Percentiles rank a stretch among this genome's conserved stretches.
These are phyloP conservation scores for Pseudococcus viburni DNA, from an alignment of 2,888 invertebrate species.

Conservation along the genomic window DNA sequence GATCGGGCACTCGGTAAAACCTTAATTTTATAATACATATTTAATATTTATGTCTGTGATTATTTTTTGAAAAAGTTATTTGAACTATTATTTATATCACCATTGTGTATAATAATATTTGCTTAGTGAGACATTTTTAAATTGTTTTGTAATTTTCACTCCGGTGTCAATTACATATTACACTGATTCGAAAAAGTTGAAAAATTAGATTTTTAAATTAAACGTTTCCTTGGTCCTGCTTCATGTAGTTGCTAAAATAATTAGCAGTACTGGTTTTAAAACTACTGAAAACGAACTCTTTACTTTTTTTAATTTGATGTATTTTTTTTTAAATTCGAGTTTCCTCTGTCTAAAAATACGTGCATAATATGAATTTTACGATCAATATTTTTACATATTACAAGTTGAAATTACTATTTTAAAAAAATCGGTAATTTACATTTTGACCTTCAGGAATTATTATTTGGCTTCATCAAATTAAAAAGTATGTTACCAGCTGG, in stretches of 20 bases:
- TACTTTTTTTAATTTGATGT: too few relatives aligned
- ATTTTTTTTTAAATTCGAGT: not conserved
- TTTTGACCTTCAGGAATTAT: not conserved
- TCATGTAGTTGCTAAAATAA: not conserved
- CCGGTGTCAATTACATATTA: too few relatives aligned
- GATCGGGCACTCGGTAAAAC: too few relatives aligned
- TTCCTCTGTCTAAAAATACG: not conserved
- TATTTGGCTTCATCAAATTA: not conserved
- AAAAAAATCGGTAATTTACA: slow-evolving; percentile 18
- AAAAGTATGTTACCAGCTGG: not conserved
- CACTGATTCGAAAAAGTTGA: too few relatives aligned
- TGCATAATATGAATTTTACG: not conserved
- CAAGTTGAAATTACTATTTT: not conserved
- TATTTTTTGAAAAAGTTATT: slow-evolving; percentile 24
- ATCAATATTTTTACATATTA: slow-evolving; percentile 11
- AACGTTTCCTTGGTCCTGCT: not conserved
- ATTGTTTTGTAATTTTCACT: not conserved
- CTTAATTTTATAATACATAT: not conserved
- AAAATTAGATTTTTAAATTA: too few relatives aligned
- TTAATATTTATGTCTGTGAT: slow-evolving; percentile 31
- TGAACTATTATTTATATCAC: slow-evolving; percentile 13
- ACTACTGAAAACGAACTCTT: too few relatives aligned
- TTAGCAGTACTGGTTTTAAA: too few relatives aligned
- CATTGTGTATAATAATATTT: not conserved
- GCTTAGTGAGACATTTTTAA: not conserved